Percentiles rank a stretch among this genome's conserved stretches.
phyloP scores from a whole-genome alignment of 2,888 invertebrate species.

The Peribatodes rhomboidaria region DNA sequence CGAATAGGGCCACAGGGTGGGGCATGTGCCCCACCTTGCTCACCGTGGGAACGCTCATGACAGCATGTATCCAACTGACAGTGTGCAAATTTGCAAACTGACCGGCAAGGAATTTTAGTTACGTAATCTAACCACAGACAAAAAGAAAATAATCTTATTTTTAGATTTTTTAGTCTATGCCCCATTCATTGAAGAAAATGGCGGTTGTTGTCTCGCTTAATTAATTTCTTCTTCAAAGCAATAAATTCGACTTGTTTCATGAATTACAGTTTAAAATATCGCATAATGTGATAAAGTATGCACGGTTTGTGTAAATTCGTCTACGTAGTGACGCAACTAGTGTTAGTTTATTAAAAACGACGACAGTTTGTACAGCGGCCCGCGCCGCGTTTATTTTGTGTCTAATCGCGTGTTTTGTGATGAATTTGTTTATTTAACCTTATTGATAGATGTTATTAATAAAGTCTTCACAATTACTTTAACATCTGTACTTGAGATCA shows the following conservation, averaged over 20 bases:
- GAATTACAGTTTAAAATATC: not conserved
- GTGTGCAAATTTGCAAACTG: too few relatives aligned
- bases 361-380: slow-evolving; percentile 30
- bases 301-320: not conserved
- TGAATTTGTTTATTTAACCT: slow-evolving; percentile 39
- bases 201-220: slow-evolving; percentile 76
- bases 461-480: slow-evolving; percentile 10
- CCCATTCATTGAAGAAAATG: slow-evolving; percentile 61
- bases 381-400: slow-evolving; percentile 47
- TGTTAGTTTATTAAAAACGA: slow-evolving; percentile 13
- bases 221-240: slow-evolving; percentile 21
- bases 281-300: not conserved
- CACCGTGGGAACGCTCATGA: too few relatives aligned
- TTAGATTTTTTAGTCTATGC: too few relatives aligned
- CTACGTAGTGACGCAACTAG: not conserved
- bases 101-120: too few relatives aligned
- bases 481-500: slow-evolving; percentile 16
- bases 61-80: too few relatives aligned
- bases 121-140: too few relatives aligned
- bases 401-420: slow-evolving; percentile 39
- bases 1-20: too few relatives aligned
- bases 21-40: too few relatives aligned
- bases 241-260: not conserved
- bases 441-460: slow-evolving; percentile 26
- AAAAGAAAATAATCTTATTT: too few relatives aligned